These are phyloP conservation scores for Styela clava DNA, from an alignment of 23 tunicate genomes.

Conservation along the genomic window DNA sequence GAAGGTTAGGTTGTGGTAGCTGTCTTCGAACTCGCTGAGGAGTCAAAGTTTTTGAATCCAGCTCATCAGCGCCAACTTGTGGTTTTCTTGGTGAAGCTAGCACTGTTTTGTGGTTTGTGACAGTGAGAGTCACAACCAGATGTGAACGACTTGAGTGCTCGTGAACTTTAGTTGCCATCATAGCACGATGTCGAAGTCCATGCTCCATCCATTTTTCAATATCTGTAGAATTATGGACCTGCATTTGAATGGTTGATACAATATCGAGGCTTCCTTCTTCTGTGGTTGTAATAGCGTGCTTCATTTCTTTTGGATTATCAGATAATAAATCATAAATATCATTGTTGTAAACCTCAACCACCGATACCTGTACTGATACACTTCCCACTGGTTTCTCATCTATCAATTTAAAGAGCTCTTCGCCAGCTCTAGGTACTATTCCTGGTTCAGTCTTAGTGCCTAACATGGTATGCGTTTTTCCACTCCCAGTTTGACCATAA, in stretches of 20 bases:
- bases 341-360: constrained; percentile 68
- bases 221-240: constrained; percentile 37
- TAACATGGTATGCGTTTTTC: constrained; percentile 71
- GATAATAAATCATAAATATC: constrained; percentile 63
- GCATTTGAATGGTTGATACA: constrained; percentile 42
- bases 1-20: constrained; percentile 42
- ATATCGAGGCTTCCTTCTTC: constrained; percentile 50
- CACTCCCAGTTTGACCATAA: constrained; percentile 82
- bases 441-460: constrained; percentile 50
- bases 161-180: constrained; percentile 63
- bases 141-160: constrained; percentile 82
- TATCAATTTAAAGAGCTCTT: constrained; percentile 43
- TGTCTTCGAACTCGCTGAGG: constrained; percentile 23
- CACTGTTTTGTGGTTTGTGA: constrained; percentile 30
- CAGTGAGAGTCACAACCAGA: constrained; percentile 64
- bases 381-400: constrained; percentile 16
- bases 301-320: constrained; percentile 37
- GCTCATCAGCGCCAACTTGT: not conserved
- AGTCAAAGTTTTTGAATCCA: constrained; percentile 6
- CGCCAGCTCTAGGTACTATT: constrained; percentile 46
- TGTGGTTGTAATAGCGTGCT: constrained; percentile 53
- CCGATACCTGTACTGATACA: constrained; percentile 52
- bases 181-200: constrained; percentile 60
- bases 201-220: constrained; percentile 39
- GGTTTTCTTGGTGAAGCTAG: constrained; percentile 12